Base-by-base conservation (phyloP, 2,113 vertebrate species). In the Vulpes ferrilata region DNA sequence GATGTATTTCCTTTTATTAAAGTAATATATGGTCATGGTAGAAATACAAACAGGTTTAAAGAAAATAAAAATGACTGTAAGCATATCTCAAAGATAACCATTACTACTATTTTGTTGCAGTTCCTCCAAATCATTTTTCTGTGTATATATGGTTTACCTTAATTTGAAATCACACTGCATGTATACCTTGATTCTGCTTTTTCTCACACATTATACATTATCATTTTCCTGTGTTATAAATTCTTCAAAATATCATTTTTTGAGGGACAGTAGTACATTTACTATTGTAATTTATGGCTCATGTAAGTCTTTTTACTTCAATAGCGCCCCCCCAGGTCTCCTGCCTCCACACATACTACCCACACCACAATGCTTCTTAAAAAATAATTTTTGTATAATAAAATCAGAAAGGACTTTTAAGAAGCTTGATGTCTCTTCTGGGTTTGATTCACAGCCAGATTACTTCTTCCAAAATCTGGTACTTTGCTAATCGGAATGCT, bases 371-470 rank as follows among this genome's bases (percentile, higher is more conserved):
- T 17, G 8, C 7, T 90, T 84, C 83, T 53, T 73, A 48, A 83
- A 65, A 59, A 59, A 38, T 43, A 83, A 78, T 87, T 71, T 22
- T 87, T 55, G 43, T 51, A 43, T 55, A 64, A 43, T 20, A 73
- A 64, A 94, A 64, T 88, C 81, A 71, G n/a, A 48, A 32, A 73
- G 22, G 48, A 86, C n/a, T 89, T 96, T 89, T 87, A n/a, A 23
- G 76, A 53, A 96, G 27, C 22, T 35, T 74, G 57, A 51, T 71
- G 95, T 84, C 30, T 32, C 11, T 92, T 76, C 64, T 71, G 64
- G 4, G 11, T 92, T 93, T 97, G 71, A 95, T 81, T 95, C 53
- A 83, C 80, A 30, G 62, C 82, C 74, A 90, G 78, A 48, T 64
- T 73, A 9, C 15, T 87, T 96, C 79, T 93, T 53, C 74, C 62